Conservation (phyloP, 2,888 invertebrate genomes). For the Polymixis flavicincta region DNA sequence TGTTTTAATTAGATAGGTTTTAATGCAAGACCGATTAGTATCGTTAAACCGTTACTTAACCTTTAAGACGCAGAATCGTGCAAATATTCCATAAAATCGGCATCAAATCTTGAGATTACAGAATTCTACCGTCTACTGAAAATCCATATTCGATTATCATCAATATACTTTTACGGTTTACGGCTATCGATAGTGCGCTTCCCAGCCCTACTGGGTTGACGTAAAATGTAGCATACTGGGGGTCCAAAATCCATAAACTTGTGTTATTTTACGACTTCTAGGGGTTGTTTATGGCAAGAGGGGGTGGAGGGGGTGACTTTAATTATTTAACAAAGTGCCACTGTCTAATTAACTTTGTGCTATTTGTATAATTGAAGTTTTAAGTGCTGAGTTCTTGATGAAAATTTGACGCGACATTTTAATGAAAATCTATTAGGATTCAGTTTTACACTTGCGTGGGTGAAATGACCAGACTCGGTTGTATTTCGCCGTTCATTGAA, state of each 20-base stretch:
- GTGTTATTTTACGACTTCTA: conserved; percentile 78
- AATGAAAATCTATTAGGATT: conserved; percentile 19
- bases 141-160: conserved; percentile 61
- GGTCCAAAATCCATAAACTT: conserved; percentile 72
- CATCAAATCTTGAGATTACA: conserved; percentile 45
- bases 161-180: conserved; percentile 54
- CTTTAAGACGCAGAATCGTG: conserved; percentile 47
- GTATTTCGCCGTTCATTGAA: background rate
- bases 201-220: conserved; percentile 61
- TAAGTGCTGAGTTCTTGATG: conserved; percentile 48
- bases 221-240: conserved; percentile 64
- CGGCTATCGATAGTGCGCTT: conserved; percentile 53
- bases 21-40: conserved; percentile 57
- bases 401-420: conserved; percentile 40
- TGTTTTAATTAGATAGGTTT: conserved; percentile 54
- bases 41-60: conserved; percentile 43
- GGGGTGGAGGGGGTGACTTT: conserved; percentile 68
- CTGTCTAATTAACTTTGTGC: conserved; percentile 67
- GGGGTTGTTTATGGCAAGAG: conserved; percentile 75
- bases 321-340: conserved; percentile 73
- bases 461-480: conserved; percentile 17
- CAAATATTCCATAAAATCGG: conserved; percentile 56
- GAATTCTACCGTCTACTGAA: conserved; percentile 36
- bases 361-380: conserved; percentile 67
- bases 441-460: conserved; percentile 11